Evolutionary conservation across 2,888 invertebrate species (phyloP).

Genomic region (Euzetes globulus): DNA sequence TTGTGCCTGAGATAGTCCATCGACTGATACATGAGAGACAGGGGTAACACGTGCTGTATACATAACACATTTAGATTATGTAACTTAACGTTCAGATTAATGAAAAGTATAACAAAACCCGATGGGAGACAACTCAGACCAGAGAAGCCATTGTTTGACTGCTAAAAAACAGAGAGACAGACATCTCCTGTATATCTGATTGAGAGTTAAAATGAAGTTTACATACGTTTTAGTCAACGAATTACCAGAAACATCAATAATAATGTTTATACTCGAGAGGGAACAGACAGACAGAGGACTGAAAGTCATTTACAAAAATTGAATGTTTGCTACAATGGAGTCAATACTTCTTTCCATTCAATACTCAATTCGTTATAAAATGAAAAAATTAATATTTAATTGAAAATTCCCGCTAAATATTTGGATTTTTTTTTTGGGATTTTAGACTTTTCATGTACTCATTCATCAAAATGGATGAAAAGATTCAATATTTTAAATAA

Average conservation of each 20-base stretch:
- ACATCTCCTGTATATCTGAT: conserved; percentile 13
- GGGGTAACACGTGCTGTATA: conserved; percentile 25
- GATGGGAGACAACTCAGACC: not conserved
- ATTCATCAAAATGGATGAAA: no score
- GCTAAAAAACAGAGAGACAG: not conserved
- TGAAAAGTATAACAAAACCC: conserved; percentile 26
- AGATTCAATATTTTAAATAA: not conserved
- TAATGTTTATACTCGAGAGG: not conserved
- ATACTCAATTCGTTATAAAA: no score
- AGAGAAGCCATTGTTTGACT: not conserved
- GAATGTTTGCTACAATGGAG: not conserved
- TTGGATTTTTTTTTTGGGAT: no score
- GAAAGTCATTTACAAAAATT: not conserved
- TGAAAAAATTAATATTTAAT: no score
- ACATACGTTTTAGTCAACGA: conserved; percentile 15
- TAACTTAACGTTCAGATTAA: conserved; percentile 22
- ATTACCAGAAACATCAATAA: not conserved
- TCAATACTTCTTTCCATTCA: no score
- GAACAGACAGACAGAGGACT: not conserved
- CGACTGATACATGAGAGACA: not conserved
- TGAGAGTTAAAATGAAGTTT: conserved; percentile 17
- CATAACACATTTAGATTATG: conserved; percentile 15
- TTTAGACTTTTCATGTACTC: no score
- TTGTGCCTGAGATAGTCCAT: not conserved
- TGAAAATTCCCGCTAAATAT: no score